These are phyloP conservation scores for Acronicta aceris DNA, from an alignment of 2,888 invertebrate species.

Conservation along the genomic window DNA sequence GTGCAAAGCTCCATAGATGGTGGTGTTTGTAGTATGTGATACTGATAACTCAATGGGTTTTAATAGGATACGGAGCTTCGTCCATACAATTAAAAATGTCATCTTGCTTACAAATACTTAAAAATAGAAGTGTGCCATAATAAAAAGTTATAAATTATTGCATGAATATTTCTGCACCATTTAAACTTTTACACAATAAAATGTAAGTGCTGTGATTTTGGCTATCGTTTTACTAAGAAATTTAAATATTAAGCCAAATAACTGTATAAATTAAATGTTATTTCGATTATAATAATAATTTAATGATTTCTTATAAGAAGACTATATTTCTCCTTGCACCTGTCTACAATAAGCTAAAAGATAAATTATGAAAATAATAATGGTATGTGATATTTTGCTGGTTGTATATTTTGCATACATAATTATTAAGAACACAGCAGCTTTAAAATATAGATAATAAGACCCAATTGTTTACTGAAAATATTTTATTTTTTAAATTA, in stretches of 20 bases:
- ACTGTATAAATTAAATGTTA: constrained; percentile 12
- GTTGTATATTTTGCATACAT: constrained; percentile 79
- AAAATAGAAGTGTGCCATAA: constrained; percentile 59
- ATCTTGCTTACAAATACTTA: constrained; percentile 29
- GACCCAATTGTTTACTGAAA: constrained; percentile 55
- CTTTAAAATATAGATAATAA: constrained; percentile 76
- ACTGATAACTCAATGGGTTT: background rate
- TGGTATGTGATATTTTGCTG: constrained; percentile 82
- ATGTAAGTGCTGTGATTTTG: constrained; percentile 55
- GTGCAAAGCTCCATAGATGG: too few relatives aligned
- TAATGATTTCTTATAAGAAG: constrained; percentile 30
- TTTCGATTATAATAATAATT: constrained; percentile 19
- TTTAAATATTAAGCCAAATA: constrained; percentile 32
- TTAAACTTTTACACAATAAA: constrained; percentile 52
- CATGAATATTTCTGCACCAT: constrained; percentile 51
- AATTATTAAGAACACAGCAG: constrained; percentile 70
- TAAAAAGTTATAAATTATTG: constrained; percentile 45
- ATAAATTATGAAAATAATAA: constrained; percentile 44
- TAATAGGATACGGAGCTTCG: constrained; percentile 13
- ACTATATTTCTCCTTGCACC: constrained; percentile 43
- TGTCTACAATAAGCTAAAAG: constrained; percentile 41
- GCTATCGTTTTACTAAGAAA: constrained; percentile 51
- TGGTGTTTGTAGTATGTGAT: too few relatives aligned
- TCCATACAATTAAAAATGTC: constrained; percentile 32
- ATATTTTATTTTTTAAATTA: constrained; percentile 27